Conservation (phyloP, 2,113 vertebrate species). For the Lethenteron camtschaticum region DNA sequence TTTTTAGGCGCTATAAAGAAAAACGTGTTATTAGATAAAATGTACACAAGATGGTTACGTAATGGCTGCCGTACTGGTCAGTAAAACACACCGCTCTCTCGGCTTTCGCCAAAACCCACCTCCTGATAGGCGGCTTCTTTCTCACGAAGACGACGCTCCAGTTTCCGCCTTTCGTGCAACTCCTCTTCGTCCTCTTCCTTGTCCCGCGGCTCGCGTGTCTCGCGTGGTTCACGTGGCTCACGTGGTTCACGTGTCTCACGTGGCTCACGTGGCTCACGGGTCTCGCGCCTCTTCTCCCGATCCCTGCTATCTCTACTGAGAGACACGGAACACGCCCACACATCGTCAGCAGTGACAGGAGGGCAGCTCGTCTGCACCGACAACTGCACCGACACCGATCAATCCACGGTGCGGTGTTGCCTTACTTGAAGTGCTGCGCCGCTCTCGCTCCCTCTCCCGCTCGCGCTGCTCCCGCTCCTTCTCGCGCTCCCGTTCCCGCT, state of each 20-base stretch:
- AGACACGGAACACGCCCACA: too few species aligned
- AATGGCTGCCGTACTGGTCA: background rate
- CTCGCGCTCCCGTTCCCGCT: conserved; percentile 75
- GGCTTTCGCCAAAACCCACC: conserved; percentile 20
- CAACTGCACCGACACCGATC: too few species aligned
- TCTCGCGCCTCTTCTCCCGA: too few species aligned
- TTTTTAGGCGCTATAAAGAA: conserved; percentile 58
- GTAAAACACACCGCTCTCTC: background rate
- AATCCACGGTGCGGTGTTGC: too few species aligned
- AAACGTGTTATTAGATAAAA: background rate
- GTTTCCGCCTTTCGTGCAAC: conserved; percentile 64
- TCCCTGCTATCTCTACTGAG: too few species aligned
- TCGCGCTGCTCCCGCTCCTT: conserved; percentile 42
- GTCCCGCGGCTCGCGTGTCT: background rate
- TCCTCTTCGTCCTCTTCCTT: conserved; percentile 79
- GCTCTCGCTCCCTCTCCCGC: background rate
- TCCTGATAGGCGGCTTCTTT: conserved; percentile 98
- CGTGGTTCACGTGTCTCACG: background rate
- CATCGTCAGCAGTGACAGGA: too few species aligned
- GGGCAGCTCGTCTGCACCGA: too few species aligned
- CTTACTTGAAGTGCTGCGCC: too few species aligned
- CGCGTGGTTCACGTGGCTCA: background rate
- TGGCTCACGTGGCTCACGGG: too few species aligned
- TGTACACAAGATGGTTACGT: background rate
- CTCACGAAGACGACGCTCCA: conserved; percentile 77